These are phyloP conservation scores for Archips crataeganus DNA, from an alignment of 2,888 invertebrate genomes.

Conservation along the genomic window DNA sequence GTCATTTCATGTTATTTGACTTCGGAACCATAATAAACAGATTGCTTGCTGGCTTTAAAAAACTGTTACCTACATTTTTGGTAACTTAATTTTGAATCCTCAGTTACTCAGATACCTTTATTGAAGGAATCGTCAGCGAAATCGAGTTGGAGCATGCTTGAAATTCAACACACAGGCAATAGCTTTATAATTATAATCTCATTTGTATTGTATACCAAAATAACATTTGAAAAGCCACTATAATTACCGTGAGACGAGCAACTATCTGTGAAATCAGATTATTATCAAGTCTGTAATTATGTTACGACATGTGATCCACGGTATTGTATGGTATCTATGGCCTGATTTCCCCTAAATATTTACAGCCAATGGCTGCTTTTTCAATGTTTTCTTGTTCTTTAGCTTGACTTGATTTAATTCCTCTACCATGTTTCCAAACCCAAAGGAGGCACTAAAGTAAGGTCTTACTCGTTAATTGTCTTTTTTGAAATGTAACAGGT, in stretches of 20 bases:
- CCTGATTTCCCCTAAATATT: slow-evolving; percentile 31
- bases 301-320: slow-evolving; percentile 19
- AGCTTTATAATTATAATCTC: slow-evolving; percentile 17
- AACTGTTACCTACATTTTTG: background rate
- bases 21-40: slow-evolving; percentile 5
- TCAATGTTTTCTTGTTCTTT: slow-evolving; percentile 12
- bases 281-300: slow-evolving; percentile 33
- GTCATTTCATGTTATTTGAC: slow-evolving; percentile 41
- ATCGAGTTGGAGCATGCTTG: background rate
- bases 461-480: too few relatives aligned
- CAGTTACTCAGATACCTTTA: background rate
- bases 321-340: slow-evolving; percentile 16
- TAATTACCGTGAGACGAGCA: slow-evolving; percentile 22
- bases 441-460: too few relatives aligned
- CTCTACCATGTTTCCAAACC: too few relatives aligned
- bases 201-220: slow-evolving; percentile 15
- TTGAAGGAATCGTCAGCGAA: background rate
- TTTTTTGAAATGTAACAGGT: too few relatives aligned
- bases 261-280: slow-evolving; percentile 12
- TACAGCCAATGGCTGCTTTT: slow-evolving; percentile 25
- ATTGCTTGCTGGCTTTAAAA: background rate
- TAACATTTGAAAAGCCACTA: slow-evolving; percentile 6
- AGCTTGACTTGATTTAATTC: background rate
- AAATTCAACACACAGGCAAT: background rate
- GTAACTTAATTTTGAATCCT: background rate